Percentiles rank a stretch among this genome's conserved stretches.
These are phyloP conservation scores for Rhinella marina DNA, from an alignment of 2,797 vertebrate species.

Conservation along the genomic window DNA sequence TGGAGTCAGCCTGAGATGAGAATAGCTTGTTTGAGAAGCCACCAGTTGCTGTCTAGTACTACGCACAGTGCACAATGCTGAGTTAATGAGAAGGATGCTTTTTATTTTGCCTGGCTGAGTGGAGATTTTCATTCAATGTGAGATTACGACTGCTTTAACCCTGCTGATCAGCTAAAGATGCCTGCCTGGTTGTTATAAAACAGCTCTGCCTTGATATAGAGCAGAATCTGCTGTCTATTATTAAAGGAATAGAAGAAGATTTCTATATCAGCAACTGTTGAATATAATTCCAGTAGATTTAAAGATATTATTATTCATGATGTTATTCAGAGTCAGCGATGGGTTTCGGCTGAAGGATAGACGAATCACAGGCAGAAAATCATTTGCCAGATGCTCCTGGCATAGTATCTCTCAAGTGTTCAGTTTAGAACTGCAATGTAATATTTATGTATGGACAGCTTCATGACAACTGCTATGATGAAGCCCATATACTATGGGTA, in stretches of 20 bases:
- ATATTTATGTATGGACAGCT: too few species aligned
- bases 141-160: constrained; percentile 33
- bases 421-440: background rate
- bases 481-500: background rate
- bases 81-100: constrained; percentile 36
- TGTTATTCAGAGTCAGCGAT: constrained; percentile 5
- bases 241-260: constrained; percentile 32
- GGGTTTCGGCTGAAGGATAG: background rate
- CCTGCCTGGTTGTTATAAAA: constrained; percentile 26
- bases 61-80: constrained; percentile 15
- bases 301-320: constrained; percentile 7
- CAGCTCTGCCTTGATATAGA: constrained; percentile 32
- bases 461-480: background rate
- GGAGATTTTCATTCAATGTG: constrained; percentile 32
- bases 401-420: background rate
- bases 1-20: too few species aligned
- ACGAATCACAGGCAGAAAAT: background rate
- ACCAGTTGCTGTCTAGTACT: constrained; percentile 70
- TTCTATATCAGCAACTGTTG: constrained; percentile 55
- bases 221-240: constrained; percentile 20
- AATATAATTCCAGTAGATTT: constrained; percentile 35
- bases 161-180: constrained; percentile 63
- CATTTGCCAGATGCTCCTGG: background rate
- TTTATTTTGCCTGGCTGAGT: constrained; percentile 41
- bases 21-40: constrained; percentile 14